Percentiles rank a stretch among this genome's conserved stretches.
phyloP scores from a whole-genome alignment of 2,888 invertebrate species.

The Tholera decimalis region DNA sequence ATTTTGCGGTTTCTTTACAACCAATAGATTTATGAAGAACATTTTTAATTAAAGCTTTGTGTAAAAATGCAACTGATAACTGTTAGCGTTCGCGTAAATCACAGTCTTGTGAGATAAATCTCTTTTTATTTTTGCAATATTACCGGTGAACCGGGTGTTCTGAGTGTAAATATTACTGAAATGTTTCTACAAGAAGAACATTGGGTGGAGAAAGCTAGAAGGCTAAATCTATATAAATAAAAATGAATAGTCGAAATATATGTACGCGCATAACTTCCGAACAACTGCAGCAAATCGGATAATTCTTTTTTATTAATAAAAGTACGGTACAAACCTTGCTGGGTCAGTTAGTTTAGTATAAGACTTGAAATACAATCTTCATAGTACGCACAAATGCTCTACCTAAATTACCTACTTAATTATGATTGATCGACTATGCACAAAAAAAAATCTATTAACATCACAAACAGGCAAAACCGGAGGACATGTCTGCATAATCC shows the following conservation, averaged over 20 bases:
- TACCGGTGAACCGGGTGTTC: constrained; percentile 16
- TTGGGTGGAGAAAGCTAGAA: constrained; percentile 2
- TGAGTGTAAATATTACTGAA: constrained; percentile 20
- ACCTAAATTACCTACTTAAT: too few species aligned
- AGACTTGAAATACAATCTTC: too few species aligned
- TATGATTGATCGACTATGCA: background rate
- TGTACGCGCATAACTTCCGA: too few species aligned
- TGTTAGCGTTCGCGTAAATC: constrained; percentile 47
- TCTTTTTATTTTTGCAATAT: constrained; percentile 41
- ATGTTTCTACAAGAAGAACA: constrained; percentile 9
- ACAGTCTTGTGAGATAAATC: constrained; percentile 38
- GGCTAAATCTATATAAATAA: too few species aligned
- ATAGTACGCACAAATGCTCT: too few species aligned
- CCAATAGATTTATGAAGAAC: constrained; percentile 63
- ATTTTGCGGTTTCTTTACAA: constrained; percentile 65
- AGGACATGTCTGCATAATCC: constrained; percentile 37
- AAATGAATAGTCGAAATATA: too few species aligned
- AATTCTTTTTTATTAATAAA: too few species aligned
- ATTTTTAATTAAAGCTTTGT: constrained; percentile 59
- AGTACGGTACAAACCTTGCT: too few species aligned
- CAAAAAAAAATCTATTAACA: constrained; percentile 11
- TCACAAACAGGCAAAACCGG: constrained; percentile 8
- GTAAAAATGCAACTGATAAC: constrained; percentile 44
- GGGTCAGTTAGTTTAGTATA: too few species aligned
- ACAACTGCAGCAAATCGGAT: too few species aligned